Base-by-base conservation (phyloP, 2,797 vertebrate species). In the Pantherophis alleghaniensis region DNA sequence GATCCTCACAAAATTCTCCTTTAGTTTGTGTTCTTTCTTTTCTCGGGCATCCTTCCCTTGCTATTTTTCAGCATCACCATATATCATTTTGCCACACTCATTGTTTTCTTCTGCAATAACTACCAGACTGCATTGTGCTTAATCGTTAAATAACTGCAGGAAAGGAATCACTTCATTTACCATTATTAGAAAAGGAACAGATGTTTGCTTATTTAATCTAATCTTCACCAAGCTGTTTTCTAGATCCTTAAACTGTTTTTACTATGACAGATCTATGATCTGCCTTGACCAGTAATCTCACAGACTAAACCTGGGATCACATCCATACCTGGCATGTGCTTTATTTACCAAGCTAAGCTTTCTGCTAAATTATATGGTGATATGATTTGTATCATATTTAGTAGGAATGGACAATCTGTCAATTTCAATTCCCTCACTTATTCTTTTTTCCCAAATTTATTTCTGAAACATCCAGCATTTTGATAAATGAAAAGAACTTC, bases 71-170 rank as follows among this genome's bases (percentile, higher is more conserved):
- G 66, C 42, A 91, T 83, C 20, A 4, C 42, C n/a, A 57, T 95
- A 92, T 2, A 11, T 96, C 94, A 93, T 22, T 6, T 88, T 94
- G 96, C 88, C 92, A 92, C 7, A 7, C 95, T 96, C 93, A 89
- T 94, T 32, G 32, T 60, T 95, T 56, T 92, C 92, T 95, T 93
- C 90, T 69, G 1, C 91, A 92, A 57, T 94, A 88, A 92, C 66
- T 96, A 94, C 91, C 88, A 95, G 93, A 86, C 94, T 61, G 9
- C 60, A 90, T 94, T 94, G 90, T 94, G 88, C 93, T 96, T 94
- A 93, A 89, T 96, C 95, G 96, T 91, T 94, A 96, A 96, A 94
- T 37, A 66, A 87, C 90, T 95, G 57, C 47, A 94, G 90, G 93
- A 93, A 93, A 95, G 95, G 92, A 95, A 95, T 60, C 18, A 93